These are phyloP conservation scores for Alces alces DNA, from an alignment of 2,113 vertebrate species.

Conservation along the genomic window DNA sequence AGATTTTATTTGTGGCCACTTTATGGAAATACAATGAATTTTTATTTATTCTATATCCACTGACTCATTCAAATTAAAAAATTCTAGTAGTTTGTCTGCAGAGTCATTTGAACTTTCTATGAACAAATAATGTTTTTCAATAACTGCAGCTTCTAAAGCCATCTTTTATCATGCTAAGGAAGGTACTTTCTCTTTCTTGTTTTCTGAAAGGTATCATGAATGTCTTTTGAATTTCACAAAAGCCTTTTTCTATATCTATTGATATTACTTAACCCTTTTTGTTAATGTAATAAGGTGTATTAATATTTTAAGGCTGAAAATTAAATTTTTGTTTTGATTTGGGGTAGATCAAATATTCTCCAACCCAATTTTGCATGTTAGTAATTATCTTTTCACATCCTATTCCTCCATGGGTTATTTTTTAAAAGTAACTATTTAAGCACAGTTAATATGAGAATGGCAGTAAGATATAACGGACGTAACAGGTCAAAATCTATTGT, in stretches of 20 bases:
- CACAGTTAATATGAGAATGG: not conserved
- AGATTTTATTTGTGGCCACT: not conserved
- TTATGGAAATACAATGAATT: not conserved
- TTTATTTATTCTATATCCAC: not conserved
- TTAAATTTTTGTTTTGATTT: slow-evolving; percentile 13
- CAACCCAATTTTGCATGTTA: not conserved
- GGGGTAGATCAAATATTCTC: not conserved
- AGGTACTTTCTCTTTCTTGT: not conserved
- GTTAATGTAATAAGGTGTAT: not conserved
- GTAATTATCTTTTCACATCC: not conserved
- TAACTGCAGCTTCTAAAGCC: not conserved
- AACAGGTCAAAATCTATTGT: not conserved
- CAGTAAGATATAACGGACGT: not conserved
- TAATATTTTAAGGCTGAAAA: not conserved
- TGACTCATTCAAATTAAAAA: not conserved
- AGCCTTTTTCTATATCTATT: not conserved
- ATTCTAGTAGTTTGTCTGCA: not conserved
- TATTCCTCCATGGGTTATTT: not conserved
- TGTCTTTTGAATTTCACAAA: not conserved
- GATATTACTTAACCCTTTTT: not conserved
- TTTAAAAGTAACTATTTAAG: not conserved
- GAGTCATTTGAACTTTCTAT: not conserved
- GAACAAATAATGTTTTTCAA: not conserved
- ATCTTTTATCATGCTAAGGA: not conserved
- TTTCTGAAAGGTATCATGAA: not conserved